These are phyloP conservation scores for Cololabis saira DNA, from an alignment of 2,113 vertebrate genomes.

Conservation along the genomic window DNA sequence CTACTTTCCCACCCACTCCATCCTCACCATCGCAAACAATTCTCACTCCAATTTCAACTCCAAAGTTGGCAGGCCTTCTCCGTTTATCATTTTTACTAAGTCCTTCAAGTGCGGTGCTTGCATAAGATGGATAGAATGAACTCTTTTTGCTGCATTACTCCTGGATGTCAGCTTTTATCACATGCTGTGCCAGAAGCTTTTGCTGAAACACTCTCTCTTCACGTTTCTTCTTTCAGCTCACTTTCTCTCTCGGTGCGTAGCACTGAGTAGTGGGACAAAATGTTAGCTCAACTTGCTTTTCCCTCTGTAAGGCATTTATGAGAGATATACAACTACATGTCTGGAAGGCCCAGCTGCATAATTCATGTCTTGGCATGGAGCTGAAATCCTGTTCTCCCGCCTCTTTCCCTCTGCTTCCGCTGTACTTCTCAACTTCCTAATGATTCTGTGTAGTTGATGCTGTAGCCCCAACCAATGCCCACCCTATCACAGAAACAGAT, in stretches of 20 bases:
- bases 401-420: neutral
- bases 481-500: neutral
- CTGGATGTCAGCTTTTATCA: slow-evolving; percentile 44
- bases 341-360: slow-evolving; percentile 67
- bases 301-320: slow-evolving; percentile 65
- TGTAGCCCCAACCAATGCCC: slow-evolving; percentile 27
- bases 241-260: neutral
- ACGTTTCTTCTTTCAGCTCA: neutral
- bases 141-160: slow-evolving; percentile 31
- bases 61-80: slow-evolving; percentile 15
- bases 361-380: slow-evolving; percentile 66
- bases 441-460: slow-evolving; percentile 40
- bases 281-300: slow-evolving; percentile 49
- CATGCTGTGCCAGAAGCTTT: slow-evolving; percentile 19
- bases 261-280: slow-evolving; percentile 11
- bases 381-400: slow-evolving; percentile 47
- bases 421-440: slow-evolving; percentile 42
- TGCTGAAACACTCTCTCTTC: neutral
- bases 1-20: neutral
- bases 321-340: slow-evolving; percentile 67
- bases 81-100: slow-evolving; percentile 31
- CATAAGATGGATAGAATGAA: slow-evolving; percentile 20
- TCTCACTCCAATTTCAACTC: neutral
- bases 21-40: neutral
- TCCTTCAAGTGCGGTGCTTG: slow-evolving; percentile 27